phyloP scores from a whole-genome alignment of 2,797 vertebrate species.

The Benthosema pterotum region DNA sequence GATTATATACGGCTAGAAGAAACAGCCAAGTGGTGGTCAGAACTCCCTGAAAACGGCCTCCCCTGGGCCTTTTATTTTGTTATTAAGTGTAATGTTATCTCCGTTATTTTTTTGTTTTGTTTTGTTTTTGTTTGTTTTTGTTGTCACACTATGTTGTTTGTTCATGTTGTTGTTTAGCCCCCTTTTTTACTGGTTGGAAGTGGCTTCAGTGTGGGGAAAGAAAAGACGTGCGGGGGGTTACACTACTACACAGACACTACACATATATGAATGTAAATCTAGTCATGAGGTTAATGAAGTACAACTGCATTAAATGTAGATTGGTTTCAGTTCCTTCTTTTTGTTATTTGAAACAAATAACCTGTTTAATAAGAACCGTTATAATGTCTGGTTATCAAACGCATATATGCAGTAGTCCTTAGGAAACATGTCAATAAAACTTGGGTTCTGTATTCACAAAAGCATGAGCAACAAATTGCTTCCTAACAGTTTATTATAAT shows the following conservation, averaged over 20 bases:
- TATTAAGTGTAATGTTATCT: conserved; percentile 37
- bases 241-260: conserved; percentile 66
- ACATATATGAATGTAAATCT: conserved; percentile 87
- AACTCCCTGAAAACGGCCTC: conserved; percentile 67
- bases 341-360: conserved; percentile 79
- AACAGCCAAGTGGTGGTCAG: conserved; percentile 68
- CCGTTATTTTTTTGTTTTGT: conserved; percentile 55
- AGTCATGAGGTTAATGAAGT: conserved; percentile 84
- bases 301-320: conserved; percentile 81
- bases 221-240: conserved; percentile 51
- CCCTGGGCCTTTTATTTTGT: conserved; percentile 67
- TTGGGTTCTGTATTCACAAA: conserved; percentile 85
- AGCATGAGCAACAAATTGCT: conserved; percentile 84
- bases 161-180: conserved; percentile 77
- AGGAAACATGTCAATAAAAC: conserved; percentile 84
- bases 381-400: conserved; percentile 80
- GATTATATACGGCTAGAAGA: conserved; percentile 69
- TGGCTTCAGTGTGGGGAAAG: conserved; percentile 72
- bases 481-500: conserved; percentile 81
- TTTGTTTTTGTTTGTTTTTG: conserved; percentile 79
- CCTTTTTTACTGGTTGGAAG: conserved; percentile 74
- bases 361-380: conserved; percentile 80
- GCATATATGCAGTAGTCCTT: conserved; percentile 87
- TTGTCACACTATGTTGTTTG: conserved; percentile 76
- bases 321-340: conserved; percentile 75